Conservation (phyloP, 2,113 vertebrate genomes). For the Oncorhynchus clarkii region DNA sequence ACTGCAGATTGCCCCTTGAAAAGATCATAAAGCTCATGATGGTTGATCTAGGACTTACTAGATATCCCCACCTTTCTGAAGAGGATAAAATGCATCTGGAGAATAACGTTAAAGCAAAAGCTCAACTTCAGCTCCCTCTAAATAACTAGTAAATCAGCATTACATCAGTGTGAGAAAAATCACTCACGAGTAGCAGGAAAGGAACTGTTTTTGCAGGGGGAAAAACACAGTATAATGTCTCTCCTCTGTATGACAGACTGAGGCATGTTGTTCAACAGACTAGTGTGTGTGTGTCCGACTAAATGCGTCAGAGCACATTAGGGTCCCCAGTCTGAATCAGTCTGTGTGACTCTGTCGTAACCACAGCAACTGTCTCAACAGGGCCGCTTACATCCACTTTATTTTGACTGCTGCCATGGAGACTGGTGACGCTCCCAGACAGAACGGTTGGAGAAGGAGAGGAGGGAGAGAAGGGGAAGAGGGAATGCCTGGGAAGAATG, state of each 20-base stretch:
- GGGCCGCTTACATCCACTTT: conserved; percentile 58
- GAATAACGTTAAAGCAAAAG: too few species aligned
- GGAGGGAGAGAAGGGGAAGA: not conserved
- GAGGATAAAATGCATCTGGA: too few species aligned
- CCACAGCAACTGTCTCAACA: conserved; percentile 63
- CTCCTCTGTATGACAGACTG: not conserved
- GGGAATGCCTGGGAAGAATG: not conserved
- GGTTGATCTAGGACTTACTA: too few species aligned
- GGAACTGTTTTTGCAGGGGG: too few species aligned
- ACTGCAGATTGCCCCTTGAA: too few species aligned
- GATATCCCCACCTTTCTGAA: too few species aligned
- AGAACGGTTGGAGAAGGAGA: not conserved
- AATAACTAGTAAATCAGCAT: too few species aligned
- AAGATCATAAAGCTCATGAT: too few species aligned
- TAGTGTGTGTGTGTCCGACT: conserved; percentile 38
- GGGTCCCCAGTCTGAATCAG: conserved; percentile 27
- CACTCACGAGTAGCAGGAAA: too few species aligned
- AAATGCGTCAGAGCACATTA: conserved; percentile 50
- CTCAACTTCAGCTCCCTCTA: too few species aligned
- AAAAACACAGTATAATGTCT: not conserved
- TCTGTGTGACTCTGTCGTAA: conserved; percentile 43
- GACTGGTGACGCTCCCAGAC: conserved; percentile 20
- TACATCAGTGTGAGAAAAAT: too few species aligned
- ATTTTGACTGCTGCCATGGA: conserved; percentile 68
- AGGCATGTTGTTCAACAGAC: not conserved